Percentiles rank a stretch among this genome's conserved stretches.
phyloP scores from a whole-genome alignment of 2,888 invertebrate genomes.

The Ennomos erosarius region DNA sequence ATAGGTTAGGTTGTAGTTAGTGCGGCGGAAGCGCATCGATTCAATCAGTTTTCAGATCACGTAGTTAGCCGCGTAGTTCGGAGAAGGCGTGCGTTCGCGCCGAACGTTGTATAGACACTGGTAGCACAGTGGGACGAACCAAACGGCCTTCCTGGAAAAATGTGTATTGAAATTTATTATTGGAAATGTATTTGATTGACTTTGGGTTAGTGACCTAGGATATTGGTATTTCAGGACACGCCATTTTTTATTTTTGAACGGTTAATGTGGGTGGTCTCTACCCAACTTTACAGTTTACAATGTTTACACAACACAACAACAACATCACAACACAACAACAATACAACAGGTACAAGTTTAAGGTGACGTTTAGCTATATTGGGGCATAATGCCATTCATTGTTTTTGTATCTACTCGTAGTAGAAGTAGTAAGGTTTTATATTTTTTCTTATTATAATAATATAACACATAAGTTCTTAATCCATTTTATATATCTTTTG shows the following conservation, averaged over 20 bases:
- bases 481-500: too few relatives aligned
- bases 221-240: constrained; percentile 20
- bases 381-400: too few relatives aligned
- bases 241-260: too few relatives aligned
- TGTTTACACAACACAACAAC: too few relatives aligned
- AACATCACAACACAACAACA: too few relatives aligned
- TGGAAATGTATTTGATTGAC: constrained; percentile 38
- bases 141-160: constrained; percentile 37
- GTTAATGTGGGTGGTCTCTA: not conserved
- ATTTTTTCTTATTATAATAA: too few relatives aligned
- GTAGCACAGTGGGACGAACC: constrained; percentile 46
- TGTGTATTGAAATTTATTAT: constrained; percentile 41
- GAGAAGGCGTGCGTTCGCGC: constrained; percentile 68
- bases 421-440: too few relatives aligned
- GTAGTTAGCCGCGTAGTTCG: constrained; percentile 59
- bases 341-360: too few relatives aligned
- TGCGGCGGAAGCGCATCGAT: constrained; percentile 3
- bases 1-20: constrained; percentile 2
- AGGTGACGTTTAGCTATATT: too few relatives aligned
- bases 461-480: too few relatives aligned
- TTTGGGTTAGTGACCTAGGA: constrained; percentile 38
- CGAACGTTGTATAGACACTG: constrained; percentile 50
- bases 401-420: too few relatives aligned
- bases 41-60: constrained; percentile 70
- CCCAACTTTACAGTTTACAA: not conserved